Base-by-base conservation (phyloP, 2,888 invertebrate genomes). In the Vannuccia rotundouncinata region DNA sequence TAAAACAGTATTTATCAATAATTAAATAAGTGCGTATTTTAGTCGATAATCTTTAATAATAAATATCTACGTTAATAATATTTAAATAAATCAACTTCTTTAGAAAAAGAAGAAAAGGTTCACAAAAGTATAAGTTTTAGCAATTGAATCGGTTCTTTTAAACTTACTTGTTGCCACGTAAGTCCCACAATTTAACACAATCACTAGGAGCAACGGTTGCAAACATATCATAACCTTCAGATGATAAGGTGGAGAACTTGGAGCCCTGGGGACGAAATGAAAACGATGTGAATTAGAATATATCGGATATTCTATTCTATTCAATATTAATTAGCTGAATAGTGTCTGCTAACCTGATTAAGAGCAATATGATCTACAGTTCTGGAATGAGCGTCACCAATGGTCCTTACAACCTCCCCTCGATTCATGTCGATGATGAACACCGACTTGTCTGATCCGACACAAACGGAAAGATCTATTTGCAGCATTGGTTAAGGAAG, bases 401-500 rank as follows among this genome's bases (percentile, higher is more conserved):
- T 84, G 1, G 81, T 82, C 27, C 84, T 81, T 1, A 85, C 84
- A 60, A 82, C 83, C 74, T 84, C 82, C 13, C 85, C 85, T 31
- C 83, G 84, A 82, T 88, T 88, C 84, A 88, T 82, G 80, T 88
- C 88, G 83, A 84, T 85, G 2, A 87, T 84, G 31, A 85, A 85
- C 5, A 87, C 77, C 31, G 84, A 83, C 59, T 85, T 85, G 82
- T 87, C 85, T 28, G 87, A 86, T 0, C 87, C 85, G 27, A 85
- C 85, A 83, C 86, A 85, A 25, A 88, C 66, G 0, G 85, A 86
- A 28, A 88, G 83, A 84, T 88, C 88, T 87, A n/a, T n/a, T n/a
- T n/a, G n/a, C n/a, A n/a, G n/a, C n/a, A n/a, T n/a, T n/a, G n/a
- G n/a, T n/a, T n/a, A n/a, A n/a, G n/a, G n/a, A n/a, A n/a, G n/a